Conservation (phyloP, 2,888 invertebrate species). For the Drosophila heteroneura region DNA sequence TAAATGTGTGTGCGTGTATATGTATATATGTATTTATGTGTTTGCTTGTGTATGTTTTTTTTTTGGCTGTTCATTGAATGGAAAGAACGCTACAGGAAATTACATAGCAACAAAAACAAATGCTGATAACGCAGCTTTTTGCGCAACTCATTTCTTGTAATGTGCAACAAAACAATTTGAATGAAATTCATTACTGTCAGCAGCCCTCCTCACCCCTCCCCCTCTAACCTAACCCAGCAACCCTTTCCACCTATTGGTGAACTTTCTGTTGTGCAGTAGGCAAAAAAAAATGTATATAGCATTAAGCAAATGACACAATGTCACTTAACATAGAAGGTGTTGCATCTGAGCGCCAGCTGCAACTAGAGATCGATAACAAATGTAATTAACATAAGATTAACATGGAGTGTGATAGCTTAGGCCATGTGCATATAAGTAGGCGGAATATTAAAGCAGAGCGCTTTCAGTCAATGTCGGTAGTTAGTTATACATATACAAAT, state of each 20-base stretch:
- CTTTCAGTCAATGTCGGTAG: constrained; percentile 20
- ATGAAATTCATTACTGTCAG: constrained; percentile 18
- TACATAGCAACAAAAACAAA: constrained; percentile 35
- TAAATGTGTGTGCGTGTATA: constrained; percentile 34
- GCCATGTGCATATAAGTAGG: neutral
- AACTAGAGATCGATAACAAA: neutral
- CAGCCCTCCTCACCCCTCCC: neutral
- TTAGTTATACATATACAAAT: neutral
- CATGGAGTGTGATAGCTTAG: neutral
- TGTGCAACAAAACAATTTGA: constrained; percentile 24
- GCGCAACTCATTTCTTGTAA: constrained; percentile 36
- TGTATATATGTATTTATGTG: constrained; percentile 10
- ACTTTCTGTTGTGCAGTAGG: neutral
- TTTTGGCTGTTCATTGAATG: constrained; percentile 63
- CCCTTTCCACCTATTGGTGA: neutral
- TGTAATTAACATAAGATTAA: neutral
- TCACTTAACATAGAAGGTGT: neutral
- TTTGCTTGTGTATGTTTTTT: neutral
- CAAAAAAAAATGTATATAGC: neutral
- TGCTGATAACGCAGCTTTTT: constrained; percentile 55
- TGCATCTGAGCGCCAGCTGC: neutral
- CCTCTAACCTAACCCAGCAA: too few species aligned
- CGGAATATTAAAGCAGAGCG: constrained; percentile 25
- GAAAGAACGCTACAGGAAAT: constrained; percentile 56
- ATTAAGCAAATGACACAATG: neutral